These are phyloP conservation scores for Erannis defoliaria DNA, from an alignment of 2,888 invertebrate genomes.

Conservation along the genomic window DNA sequence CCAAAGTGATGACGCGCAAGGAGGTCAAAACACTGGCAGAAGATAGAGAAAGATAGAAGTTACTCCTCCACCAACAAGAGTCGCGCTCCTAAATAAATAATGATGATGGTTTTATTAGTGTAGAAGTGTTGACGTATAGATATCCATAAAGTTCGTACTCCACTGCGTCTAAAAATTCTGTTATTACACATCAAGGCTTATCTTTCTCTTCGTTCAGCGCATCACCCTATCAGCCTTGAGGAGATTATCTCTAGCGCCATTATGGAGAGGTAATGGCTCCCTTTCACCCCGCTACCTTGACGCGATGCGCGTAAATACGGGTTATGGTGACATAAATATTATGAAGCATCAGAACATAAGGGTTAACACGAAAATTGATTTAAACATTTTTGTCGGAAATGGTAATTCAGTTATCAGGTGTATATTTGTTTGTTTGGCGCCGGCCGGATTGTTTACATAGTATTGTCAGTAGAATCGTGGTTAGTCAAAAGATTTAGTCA, in stretches of 20 bases:
- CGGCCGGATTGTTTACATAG: not conserved
- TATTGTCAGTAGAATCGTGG: too few relatives aligned
- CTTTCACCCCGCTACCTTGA: conserved; percentile 22
- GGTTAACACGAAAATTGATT: conserved; percentile 9
- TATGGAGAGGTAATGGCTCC: conserved; percentile 30
- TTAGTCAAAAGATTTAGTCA: too few relatives aligned
- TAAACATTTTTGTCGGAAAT: not conserved
- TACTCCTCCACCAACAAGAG: too few relatives aligned
- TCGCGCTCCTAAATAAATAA: too few relatives aligned
- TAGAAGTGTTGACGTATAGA: too few relatives aligned
- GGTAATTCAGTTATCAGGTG: not conserved
- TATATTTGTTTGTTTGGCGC: not conserved
- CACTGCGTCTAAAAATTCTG: not conserved
- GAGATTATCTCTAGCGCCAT: conserved; percentile 29
- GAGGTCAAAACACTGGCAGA: too few relatives aligned
- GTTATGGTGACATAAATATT: conserved; percentile 18
- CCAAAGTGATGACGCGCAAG: too few relatives aligned
- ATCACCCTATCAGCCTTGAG: conserved; percentile 18
- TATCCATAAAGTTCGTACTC: too few relatives aligned
- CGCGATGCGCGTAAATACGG: conserved; percentile 16
- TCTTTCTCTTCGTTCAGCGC: conserved; percentile 5
- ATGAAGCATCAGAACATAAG: not conserved
- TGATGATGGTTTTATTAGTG: too few relatives aligned
- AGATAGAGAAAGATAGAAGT: too few relatives aligned
- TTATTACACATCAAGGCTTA: not conserved